Conservation (phyloP, 2,113 vertebrate genomes). For the Stigmatopora argus region DNA sequence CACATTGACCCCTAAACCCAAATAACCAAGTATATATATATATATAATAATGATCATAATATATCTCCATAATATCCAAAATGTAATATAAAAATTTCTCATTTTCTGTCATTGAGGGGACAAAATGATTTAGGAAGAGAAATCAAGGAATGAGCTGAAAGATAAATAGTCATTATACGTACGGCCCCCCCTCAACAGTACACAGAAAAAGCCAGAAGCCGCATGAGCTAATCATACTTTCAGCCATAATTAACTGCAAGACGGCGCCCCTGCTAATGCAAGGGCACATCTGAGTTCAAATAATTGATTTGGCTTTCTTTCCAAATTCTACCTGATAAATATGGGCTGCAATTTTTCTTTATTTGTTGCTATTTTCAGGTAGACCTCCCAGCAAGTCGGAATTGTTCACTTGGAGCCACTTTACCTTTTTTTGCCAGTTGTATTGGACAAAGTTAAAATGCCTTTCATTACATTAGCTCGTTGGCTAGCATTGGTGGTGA, state of each 20-base stretch:
- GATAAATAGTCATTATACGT: neutral
- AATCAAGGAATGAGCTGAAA: neutral
- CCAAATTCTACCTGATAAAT: slow-evolving; percentile 44
- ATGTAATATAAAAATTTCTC: neutral
- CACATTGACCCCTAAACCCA: too few relatives aligned
- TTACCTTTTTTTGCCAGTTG: too few relatives aligned
- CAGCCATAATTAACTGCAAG: slow-evolving; percentile 55
- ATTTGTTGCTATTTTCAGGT: slow-evolving; percentile 15
- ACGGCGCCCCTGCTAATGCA: slow-evolving; percentile 49
- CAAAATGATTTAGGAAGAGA: neutral
- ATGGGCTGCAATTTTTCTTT: slow-evolving; percentile 19
- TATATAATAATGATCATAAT: too few relatives aligned
- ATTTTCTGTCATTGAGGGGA: neutral
- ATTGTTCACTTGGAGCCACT: too few relatives aligned
- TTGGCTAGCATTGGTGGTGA: too few relatives aligned
- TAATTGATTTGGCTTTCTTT: slow-evolving; percentile 45
- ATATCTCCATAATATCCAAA: too few relatives aligned
- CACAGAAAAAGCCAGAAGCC: slow-evolving; percentile 29
- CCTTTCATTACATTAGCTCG: too few relatives aligned
- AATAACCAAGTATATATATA: too few relatives aligned
- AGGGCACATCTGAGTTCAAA: slow-evolving; percentile 40
- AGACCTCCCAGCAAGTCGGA: slow-evolving; percentile 26
- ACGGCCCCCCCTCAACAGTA: neutral
- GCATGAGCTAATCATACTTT: slow-evolving; percentile 47
- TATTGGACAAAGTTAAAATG: too few relatives aligned